Conservation (phyloP, 2,113 vertebrate species). For the Psammodynastes pulverulentus region DNA sequence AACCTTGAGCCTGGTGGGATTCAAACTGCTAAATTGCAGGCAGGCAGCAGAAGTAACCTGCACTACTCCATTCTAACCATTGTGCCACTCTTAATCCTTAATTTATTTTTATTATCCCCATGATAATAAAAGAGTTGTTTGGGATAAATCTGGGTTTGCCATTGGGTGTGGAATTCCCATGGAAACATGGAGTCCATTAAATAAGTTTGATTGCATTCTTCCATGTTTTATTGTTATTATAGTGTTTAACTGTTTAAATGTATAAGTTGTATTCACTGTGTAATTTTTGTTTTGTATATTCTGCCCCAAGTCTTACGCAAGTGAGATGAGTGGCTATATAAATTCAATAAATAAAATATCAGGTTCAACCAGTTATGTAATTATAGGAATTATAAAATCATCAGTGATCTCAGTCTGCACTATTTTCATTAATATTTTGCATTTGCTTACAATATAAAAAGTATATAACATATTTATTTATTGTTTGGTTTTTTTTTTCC, state of each 20-base stretch:
- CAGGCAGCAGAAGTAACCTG: no score
- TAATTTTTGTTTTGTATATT: neutral
- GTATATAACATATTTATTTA: neutral
- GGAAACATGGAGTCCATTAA: neutral
- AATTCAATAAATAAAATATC: neutral
- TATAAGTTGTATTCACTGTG: neutral
- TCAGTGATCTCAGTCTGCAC: neutral
- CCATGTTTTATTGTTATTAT: neutral
- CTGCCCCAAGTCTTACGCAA: neutral
- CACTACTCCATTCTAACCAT: neutral
- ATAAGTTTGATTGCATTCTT: neutral
- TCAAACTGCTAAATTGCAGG: no score
- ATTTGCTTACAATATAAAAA: neutral
- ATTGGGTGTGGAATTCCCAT: neutral
- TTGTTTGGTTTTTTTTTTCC: slow-evolving; percentile 1
- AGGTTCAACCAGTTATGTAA: neutral
- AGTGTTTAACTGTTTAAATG: neutral
- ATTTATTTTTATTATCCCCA: neutral
- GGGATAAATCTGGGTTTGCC: neutral
- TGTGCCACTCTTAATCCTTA: neutral
- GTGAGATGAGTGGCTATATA: neutral
- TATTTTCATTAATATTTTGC: neutral
- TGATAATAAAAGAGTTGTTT: neutral
- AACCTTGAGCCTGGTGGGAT: no score
- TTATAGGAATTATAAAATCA: neutral